phyloP scores from a whole-genome alignment of 1,140 invertebrate genomes.

The Aricia agestis region DNA sequence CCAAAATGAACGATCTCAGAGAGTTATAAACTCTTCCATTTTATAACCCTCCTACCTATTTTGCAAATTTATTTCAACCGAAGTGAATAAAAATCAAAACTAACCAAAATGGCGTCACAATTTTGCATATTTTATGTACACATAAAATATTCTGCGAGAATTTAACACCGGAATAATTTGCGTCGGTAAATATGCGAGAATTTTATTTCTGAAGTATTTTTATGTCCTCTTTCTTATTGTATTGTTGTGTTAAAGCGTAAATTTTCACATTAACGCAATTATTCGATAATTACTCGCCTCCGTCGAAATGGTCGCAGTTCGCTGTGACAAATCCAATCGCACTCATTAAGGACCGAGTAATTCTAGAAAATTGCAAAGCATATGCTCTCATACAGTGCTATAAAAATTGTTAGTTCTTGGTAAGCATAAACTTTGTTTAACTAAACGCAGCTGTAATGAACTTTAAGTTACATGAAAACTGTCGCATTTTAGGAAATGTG shows the following conservation, averaged over 20 bases:
- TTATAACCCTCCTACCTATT: neutral
- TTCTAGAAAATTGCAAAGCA: conserved; percentile 9
- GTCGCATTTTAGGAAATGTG: too few species aligned
- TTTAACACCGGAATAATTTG: conserved; percentile 15
- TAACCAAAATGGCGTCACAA: neutral
- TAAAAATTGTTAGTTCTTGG: neutral
- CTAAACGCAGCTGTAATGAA: too few species aligned
- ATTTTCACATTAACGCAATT: conserved; percentile 72
- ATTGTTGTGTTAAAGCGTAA: conserved; percentile 68
- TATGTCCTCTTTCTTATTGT: conserved; percentile 41
- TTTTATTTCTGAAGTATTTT: conserved; percentile 8
- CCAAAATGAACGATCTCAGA: too few species aligned
- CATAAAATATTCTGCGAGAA: conserved; percentile 5
- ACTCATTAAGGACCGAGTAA: conserved; percentile 38
- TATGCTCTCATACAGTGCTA: neutral
- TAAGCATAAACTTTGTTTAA: neutral
- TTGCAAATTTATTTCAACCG: neutral
- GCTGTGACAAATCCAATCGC: conserved; percentile 49
- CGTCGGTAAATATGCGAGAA: conserved; percentile 2
- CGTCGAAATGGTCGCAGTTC: conserved; percentile 46
- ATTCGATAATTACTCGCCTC: conserved; percentile 68
- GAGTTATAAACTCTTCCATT: neutral
- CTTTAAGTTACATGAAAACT: too few species aligned
- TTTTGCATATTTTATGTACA: conserved; percentile 2
- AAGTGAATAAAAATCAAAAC: neutral